A percentile compares a stretch with the other conserved stretches of the same genome.
These are phyloP conservation scores for Drosophila setosimentum DNA, from an alignment of 2,888 invertebrate genomes.

Conservation along the genomic window DNA sequence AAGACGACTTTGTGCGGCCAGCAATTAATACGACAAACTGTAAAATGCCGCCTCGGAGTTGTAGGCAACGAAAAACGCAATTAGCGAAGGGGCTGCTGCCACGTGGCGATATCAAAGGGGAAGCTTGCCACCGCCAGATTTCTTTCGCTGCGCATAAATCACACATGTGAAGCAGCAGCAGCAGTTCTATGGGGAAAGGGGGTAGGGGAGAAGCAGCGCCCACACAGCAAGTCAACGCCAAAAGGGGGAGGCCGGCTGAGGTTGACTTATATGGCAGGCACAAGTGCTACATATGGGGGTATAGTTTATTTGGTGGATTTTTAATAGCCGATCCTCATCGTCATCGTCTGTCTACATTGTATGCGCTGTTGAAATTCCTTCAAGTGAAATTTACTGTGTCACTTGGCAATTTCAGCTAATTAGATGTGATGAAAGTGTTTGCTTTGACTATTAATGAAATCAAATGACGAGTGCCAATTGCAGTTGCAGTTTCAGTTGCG, in stretches of 20 bases:
- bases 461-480: not conserved
- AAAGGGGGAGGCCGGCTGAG: constrained; percentile 3
- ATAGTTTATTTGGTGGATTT: constrained; percentile 65
- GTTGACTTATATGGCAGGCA: constrained; percentile 72
- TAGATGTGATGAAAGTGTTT: constrained; percentile 76
- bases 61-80: constrained; percentile 63
- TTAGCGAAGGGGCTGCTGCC: constrained; percentile 59
- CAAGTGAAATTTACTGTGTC: constrained; percentile 79
- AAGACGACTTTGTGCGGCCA: constrained; percentile 34
- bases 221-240: constrained; percentile 50
- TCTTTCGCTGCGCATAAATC: constrained; percentile 74
- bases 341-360: constrained; percentile 75
- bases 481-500: constrained; percentile 2
- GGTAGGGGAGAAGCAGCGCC: constrained; percentile 48
- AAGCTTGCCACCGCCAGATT: constrained; percentile 42
- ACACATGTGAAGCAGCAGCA: constrained; percentile 41
- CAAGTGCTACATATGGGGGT: constrained; percentile 42
- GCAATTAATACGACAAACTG: constrained; percentile 82
- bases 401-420: constrained; percentile 79
- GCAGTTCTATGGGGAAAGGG: not conserved
- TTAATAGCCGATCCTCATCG: constrained; percentile 69
- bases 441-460: not conserved
- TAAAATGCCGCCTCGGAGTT: constrained; percentile 62
- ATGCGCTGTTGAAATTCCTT: constrained; percentile 78
- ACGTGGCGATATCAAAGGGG: constrained; percentile 69